Evolutionary conservation across 2,888 invertebrate genomes (phyloP).

Genomic region (Xestia sexstrigata): DNA sequence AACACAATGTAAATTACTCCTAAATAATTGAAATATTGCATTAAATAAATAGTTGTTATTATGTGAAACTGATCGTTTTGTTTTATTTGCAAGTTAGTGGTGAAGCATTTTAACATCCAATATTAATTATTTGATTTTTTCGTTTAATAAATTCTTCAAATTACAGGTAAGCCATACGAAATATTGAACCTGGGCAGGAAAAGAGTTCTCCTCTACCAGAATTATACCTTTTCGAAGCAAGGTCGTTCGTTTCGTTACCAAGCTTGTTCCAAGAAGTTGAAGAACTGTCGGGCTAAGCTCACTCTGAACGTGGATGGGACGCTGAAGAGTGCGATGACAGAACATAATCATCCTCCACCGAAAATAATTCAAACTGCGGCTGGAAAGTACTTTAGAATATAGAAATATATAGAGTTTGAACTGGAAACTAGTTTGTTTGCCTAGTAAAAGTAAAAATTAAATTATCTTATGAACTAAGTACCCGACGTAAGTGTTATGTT

Average conservation of each 20-base stretch:
- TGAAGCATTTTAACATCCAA: not conserved
- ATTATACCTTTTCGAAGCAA: slow-evolving; percentile 60
- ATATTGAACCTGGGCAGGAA: too few relatives aligned
- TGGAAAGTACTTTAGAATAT: slow-evolving; percentile 37
- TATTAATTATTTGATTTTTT: not conserved
- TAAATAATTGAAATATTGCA: not conserved
- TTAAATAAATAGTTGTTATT: too few relatives aligned
- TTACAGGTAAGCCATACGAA: too few relatives aligned
- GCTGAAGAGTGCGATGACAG: slow-evolving; percentile 48
- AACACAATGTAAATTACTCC: too few relatives aligned
- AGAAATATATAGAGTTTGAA: not conserved
- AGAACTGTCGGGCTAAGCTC: slow-evolving; percentile 67
- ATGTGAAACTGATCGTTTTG: not conserved
- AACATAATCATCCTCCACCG: slow-evolving; percentile 71
- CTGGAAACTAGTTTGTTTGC: too few relatives aligned
- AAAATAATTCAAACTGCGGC: slow-evolving; percentile 24
- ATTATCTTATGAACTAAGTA: too few relatives aligned
- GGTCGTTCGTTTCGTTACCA: slow-evolving; percentile 48
- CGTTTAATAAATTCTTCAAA: too few relatives aligned
- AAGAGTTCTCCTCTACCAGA: slow-evolving; percentile 35
- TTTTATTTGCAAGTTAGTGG: not conserved
- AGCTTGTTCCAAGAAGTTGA: slow-evolving; percentile 61
- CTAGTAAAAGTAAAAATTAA: too few relatives aligned
- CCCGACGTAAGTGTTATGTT: not conserved
- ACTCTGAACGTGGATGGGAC: slow-evolving; percentile 58